phyloP scores from a whole-genome alignment of 1,140 invertebrate genomes.

The Eubasilissa regina region DNA sequence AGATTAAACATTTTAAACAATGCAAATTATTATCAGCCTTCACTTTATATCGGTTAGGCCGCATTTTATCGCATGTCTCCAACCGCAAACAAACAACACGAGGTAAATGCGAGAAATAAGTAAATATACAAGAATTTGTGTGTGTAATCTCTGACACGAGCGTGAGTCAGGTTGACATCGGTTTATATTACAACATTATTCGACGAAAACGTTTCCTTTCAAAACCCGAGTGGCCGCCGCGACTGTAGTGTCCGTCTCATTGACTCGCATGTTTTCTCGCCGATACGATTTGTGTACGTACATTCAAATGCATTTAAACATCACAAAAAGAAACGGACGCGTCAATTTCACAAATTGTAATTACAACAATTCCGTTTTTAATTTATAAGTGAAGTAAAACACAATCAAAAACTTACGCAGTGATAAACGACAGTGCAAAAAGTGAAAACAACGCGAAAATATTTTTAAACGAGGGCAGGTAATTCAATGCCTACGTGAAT shows the following conservation, averaged over 20 bases:
- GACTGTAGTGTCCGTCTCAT: background rate
- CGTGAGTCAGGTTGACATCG: slow-evolving; percentile 29
- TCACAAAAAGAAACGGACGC: too few relatives aligned
- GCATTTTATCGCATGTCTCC: slow-evolving; percentile 4
- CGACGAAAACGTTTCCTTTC: slow-evolving; percentile 30
- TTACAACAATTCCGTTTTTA: too few relatives aligned
- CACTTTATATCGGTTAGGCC: too few relatives aligned
- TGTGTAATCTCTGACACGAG: slow-evolving; percentile 29
- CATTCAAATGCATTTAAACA: background rate
- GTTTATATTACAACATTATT: slow-evolving; percentile 36
- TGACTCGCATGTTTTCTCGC: background rate
- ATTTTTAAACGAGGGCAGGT: background rate
- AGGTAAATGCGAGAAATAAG: background rate
- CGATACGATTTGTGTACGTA: background rate
- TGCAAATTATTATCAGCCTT: too few relatives aligned
- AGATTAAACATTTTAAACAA: too few relatives aligned
- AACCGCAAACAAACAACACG: slow-evolving; percentile 4
- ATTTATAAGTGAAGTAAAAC: too few relatives aligned
- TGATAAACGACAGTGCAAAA: background rate
- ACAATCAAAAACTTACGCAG: background rate
- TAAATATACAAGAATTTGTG: slow-evolving; percentile 29
- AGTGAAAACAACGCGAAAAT: background rate
- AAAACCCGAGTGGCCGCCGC: slow-evolving; percentile 10
- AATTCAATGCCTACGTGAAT: background rate
- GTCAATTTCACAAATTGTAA: too few relatives aligned